A percentile compares a stretch with the other conserved stretches of the same genome.
Evolutionary conservation across 2,888 invertebrate genomes (phyloP).

Genomic region (Chydorus sphaericus): DNA sequence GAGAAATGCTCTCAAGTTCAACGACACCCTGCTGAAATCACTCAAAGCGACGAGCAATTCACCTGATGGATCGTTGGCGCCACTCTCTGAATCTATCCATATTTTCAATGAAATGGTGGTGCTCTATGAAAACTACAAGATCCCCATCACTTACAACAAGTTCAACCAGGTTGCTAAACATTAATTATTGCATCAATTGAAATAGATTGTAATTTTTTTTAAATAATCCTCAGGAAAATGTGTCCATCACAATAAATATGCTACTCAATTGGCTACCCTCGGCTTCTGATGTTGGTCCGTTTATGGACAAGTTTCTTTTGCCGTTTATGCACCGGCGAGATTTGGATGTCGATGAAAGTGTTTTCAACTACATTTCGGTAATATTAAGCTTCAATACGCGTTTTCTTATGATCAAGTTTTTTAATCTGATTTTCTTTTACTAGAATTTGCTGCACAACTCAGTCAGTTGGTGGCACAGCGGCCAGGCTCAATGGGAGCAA

Average conservation of each 20-base stretch:
- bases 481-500: slow-evolving; percentile 30
- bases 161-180: neutral
- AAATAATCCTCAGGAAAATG: neutral
- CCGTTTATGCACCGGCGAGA: slow-evolving; percentile 31
- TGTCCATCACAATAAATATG: neutral
- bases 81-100: neutral
- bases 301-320: slow-evolving; percentile 26
- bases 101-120: neutral
- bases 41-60: neutral
- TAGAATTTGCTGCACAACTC: slow-evolving; percentile 22
- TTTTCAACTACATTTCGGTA: slow-evolving; percentile 32
- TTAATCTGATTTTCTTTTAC: neutral
- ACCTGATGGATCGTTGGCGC: neutral
- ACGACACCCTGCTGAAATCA: neutral
- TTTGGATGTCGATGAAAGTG: slow-evolving; percentile 31
- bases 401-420: neutral
- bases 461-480: slow-evolving; percentile 27
- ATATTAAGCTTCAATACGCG: slow-evolving; percentile 11
- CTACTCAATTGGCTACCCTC: slow-evolving; percentile 7
- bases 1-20: neutral
- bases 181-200: neutral
- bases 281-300: slow-evolving; percentile 4
- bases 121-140: neutral
- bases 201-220: neutral
- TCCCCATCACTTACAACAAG: neutral